Conservation (phyloP, 2,888 invertebrate species). For the Drepanosiphum platanoidis region DNA sequence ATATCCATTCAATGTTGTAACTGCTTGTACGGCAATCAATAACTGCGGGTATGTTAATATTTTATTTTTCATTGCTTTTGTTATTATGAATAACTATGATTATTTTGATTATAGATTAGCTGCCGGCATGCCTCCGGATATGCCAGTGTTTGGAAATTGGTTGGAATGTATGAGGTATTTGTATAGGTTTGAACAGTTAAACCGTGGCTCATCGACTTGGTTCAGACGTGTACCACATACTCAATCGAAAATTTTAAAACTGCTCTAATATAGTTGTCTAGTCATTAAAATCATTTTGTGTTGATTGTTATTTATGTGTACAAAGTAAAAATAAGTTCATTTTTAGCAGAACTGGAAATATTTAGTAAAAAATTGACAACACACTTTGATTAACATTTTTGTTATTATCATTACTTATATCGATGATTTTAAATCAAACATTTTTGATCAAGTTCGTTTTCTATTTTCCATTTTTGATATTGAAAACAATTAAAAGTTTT, state of each 20-base stretch:
- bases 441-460: not conserved
- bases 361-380: constrained; percentile 3
- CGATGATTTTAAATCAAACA: not conserved
- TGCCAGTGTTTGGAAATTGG: constrained; percentile 87
- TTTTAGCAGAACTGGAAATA: constrained; percentile 18
- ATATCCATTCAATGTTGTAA: constrained; percentile 93
- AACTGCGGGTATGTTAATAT: constrained; percentile 73
- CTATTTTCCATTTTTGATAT: not conserved
- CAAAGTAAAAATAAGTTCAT: constrained; percentile 19
- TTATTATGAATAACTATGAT: not conserved
- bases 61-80: not conserved
- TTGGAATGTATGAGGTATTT: constrained; percentile 85
- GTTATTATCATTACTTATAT: not conserved
- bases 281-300: not conserved
- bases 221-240: constrained; percentile 75
- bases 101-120: constrained; percentile 71
- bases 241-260: constrained; percentile 30
- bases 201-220: constrained; percentile 85
- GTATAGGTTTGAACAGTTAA: constrained; percentile 78
- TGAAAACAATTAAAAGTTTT: not conserved
- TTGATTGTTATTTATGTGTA: constrained; percentile 42
- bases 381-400: constrained; percentile 2
- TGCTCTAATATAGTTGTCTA: not conserved
- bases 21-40: constrained; percentile 89
- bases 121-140: constrained; percentile 84